phyloP scores from a whole-genome alignment of 2,888 invertebrate genomes.

The Scaptomyza flava region DNA sequence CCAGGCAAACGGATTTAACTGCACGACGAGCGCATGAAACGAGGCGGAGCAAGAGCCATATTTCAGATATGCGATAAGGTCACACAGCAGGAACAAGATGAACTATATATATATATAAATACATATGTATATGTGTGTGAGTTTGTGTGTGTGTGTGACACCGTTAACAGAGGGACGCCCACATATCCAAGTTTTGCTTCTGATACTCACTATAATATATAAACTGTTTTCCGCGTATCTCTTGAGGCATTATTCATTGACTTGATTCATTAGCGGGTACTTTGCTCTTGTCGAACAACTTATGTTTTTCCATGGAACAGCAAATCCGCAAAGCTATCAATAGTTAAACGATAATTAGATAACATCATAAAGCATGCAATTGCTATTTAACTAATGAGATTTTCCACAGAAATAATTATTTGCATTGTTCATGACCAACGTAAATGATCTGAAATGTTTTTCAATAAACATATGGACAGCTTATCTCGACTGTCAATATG shows the following conservation, averaged over 20 bases:
- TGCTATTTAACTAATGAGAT: background rate
- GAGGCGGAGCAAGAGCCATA: slow-evolving; percentile 1
- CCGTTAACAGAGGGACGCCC: slow-evolving; percentile 46
- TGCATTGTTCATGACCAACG: too few relatives aligned
- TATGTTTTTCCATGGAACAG: slow-evolving; percentile 19
- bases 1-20: slow-evolving; percentile 62
- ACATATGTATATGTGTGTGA: background rate
- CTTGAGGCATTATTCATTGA: slow-evolving; percentile 48
- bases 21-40: slow-evolving; percentile 38
- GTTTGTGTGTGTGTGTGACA: slow-evolving; percentile 33
- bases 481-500: background rate
- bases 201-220: background rate
- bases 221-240: slow-evolving; percentile 7
- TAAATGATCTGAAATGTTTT: background rate
- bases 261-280: slow-evolving; percentile 58
- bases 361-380: background rate
- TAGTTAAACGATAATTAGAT: background rate
- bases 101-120: background rate
- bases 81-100: slow-evolving; percentile 7
- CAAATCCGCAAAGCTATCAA: background rate
- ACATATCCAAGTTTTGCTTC: slow-evolving; percentile 9
- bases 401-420: background rate
- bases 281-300: slow-evolving; percentile 4
- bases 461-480: background rate
- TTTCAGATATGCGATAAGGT: slow-evolving; percentile 27